Evolutionary conservation across 1,140 invertebrate genomes (phyloP), one percentile per base, ranked within the genome.

Genomic region (Pristionchus pacificus): DNA sequence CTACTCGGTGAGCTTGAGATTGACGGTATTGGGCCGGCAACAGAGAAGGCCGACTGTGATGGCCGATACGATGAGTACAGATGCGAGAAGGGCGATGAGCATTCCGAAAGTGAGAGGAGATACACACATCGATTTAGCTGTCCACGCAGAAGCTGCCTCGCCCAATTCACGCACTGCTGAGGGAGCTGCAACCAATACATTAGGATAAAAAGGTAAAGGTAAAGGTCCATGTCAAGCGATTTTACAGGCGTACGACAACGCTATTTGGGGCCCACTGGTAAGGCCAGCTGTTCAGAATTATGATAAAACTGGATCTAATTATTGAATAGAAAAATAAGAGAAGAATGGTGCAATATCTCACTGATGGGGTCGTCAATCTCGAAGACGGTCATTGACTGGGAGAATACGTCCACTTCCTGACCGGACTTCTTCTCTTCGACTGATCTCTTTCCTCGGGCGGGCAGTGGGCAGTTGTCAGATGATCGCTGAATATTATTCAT

Each of bases 371-470:
- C 72, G 61, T 76, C 74, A 13, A 76, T 71, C 28, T 76, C 75
- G n/a, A 76, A 67, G 2, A 76, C 75, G n/a, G 75, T 76, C 75
- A 76, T 76, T 19, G 68, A 64, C 62, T 76, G 75, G 24, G 70
- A 73, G 62, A 76, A 71, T 2, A 76, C 75, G 58, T 76, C 75
- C 6, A 76, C 76, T 15, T 76, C 75, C 55, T 70, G 60, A 25
- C 65, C 72, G n/a, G 69, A 55, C 15, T 61, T 65, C 3, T 72
- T 62, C 0, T 31, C 25, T 1, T 28, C 28, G 0, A 61, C 60
- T 0, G 67, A 71, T 24, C 75, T 68, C 63, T 76, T 76, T 33
- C 75, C 75, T 30, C 75, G 71, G 2, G 67, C 30, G 25, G 72
- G 57, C 2, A 30, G 31, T 24, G 74, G 74, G 62, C 75, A 76